A percentile compares a stretch with the other conserved stretches of the same genome.
Conservation (phyloP, 2,797 vertebrate genomes). For the Sphenodon punctatus region DNA sequence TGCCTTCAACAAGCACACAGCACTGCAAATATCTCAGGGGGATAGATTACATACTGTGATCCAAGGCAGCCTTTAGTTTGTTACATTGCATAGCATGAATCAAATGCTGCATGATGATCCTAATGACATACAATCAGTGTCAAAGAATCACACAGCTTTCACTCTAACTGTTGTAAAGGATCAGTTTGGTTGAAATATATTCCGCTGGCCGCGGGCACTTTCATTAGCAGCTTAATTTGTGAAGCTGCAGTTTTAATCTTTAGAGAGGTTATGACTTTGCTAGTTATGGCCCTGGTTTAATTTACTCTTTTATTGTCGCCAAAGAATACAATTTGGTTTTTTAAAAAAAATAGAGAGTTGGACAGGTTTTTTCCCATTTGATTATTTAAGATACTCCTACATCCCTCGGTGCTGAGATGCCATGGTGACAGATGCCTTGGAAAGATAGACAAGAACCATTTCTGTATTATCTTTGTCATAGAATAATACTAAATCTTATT, state of each 20-base stretch:
- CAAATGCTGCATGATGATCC: too few relatives aligned
- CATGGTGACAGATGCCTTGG: conserved; percentile 19
- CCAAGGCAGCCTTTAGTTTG: too few relatives aligned
- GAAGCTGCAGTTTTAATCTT: conserved; percentile 20
- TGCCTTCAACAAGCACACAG: too few relatives aligned
- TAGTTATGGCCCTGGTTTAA: not conserved
- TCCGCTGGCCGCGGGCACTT: not conserved
- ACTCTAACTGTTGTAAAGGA: too few relatives aligned
- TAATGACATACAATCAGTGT: too few relatives aligned
- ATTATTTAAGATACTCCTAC: too few relatives aligned
- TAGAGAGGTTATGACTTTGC: too few relatives aligned
- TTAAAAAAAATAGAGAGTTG: conserved; percentile 8
- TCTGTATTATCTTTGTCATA: conserved; percentile 22
- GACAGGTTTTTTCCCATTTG: not conserved
- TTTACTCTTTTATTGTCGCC: not conserved
- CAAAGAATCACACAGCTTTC: too few relatives aligned
- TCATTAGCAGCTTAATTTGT: not conserved
- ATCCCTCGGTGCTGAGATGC: not conserved
- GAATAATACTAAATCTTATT: conserved; percentile 34
- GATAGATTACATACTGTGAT: too few relatives aligned
- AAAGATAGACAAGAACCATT: conserved; percentile 11
- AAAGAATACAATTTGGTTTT: conserved; percentile 9
- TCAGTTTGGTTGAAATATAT: not conserved
- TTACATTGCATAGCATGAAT: too few relatives aligned
- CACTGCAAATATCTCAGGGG: too few relatives aligned